phyloP scores from a whole-genome alignment of 2,113 vertebrate genomes.

The Entomyzon cyanotis region DNA sequence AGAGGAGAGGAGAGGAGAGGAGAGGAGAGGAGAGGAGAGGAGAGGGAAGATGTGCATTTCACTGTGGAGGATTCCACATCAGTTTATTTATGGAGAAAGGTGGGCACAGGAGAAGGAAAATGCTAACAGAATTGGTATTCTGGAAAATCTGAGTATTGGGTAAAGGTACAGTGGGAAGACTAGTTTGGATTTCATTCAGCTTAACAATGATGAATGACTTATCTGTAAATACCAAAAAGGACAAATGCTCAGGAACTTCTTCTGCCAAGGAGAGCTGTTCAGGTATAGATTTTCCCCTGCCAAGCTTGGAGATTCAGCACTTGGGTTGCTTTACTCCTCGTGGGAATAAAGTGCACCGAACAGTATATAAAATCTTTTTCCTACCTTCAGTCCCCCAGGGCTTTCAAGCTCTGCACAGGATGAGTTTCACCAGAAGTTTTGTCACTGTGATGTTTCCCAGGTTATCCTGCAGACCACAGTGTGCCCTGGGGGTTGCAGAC shows the following conservation, averaged over 20 bases:
- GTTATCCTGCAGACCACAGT: not conserved
- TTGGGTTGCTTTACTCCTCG: not conserved
- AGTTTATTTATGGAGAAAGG: not conserved
- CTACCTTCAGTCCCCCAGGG: not conserved
- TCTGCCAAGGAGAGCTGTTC: not conserved
- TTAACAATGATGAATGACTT: not conserved
- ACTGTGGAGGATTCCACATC: not conserved
- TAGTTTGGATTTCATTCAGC: not conserved
- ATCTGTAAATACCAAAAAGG: not conserved
- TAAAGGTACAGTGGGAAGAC: not conserved
- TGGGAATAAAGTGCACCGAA: not conserved
- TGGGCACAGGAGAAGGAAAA: not conserved
- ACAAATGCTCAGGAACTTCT: not conserved
- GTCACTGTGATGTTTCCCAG: not conserved
- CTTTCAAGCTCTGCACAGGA: not conserved
- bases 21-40: not conserved
- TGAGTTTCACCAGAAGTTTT: not conserved
- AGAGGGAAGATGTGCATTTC: not conserved
- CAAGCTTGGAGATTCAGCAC: not conserved
- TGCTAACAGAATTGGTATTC: not conserved
- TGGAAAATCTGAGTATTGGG: not conserved
- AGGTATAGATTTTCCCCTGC: not conserved
- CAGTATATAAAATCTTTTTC: not conserved
- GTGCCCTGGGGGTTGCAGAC: not conserved
- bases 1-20: not conserved